These are phyloP conservation scores for Heliothis peltigera DNA, from an alignment of 2,888 invertebrate species.

Conservation along the genomic window DNA sequence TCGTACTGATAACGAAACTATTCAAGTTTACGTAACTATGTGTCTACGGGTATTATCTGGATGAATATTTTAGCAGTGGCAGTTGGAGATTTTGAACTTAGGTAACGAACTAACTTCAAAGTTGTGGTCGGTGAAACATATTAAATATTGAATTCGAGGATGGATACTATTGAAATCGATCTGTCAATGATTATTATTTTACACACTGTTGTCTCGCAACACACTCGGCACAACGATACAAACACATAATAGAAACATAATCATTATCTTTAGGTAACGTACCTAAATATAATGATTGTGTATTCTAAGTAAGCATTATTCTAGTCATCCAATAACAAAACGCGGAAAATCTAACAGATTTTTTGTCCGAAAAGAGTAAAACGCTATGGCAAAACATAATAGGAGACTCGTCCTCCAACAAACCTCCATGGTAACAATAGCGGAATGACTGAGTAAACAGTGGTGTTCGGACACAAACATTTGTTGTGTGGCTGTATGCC, in stretches of 20 bases:
- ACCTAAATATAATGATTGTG: not conserved
- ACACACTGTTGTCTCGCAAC: no score
- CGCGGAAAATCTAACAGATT: slow-evolving; percentile 50
- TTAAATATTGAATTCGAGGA: not conserved
- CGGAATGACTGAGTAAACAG: slow-evolving; percentile 59
- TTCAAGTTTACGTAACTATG: slow-evolving; percentile 58
- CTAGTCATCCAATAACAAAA: slow-evolving; percentile 20
- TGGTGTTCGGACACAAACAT: slow-evolving; percentile 68
- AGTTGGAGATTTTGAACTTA: slow-evolving; percentile 16
- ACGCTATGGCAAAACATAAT: slow-evolving; percentile 50
- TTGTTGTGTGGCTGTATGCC: slow-evolving; percentile 72
- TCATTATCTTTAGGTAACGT: not conserved
- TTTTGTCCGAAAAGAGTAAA: slow-evolving; percentile 53
- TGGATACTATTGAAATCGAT: no score
- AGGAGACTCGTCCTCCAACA: slow-evolving; percentile 55
- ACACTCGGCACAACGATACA: no score
- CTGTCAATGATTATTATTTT: no score
- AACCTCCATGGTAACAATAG: slow-evolving; percentile 60
- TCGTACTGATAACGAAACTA: slow-evolving; percentile 75
- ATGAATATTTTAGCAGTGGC: slow-evolving; percentile 53
- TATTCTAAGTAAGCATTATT: not conserved
- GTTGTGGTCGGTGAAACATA: not conserved
- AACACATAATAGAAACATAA: no score
- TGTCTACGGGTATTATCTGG: slow-evolving; percentile 35
- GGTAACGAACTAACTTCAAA: not conserved